Conservation (phyloP, 1,140 invertebrate species). For the Ladona fulva region DNA sequence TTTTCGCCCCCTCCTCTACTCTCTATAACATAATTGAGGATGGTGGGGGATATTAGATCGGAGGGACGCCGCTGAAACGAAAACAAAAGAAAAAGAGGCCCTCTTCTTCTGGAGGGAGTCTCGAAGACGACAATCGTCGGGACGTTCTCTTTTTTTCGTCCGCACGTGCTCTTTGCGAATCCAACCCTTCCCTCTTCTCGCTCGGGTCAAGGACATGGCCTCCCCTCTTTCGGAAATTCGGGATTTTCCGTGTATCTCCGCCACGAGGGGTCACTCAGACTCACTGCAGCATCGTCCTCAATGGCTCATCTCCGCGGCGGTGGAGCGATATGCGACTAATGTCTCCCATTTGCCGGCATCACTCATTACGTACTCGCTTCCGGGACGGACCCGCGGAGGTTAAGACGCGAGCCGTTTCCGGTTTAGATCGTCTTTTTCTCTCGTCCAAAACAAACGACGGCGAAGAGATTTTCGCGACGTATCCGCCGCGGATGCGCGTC, state of each 20-base stretch:
- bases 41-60: not conserved
- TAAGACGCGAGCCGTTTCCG: not conserved
- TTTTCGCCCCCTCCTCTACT: too few species aligned
- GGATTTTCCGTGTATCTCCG: too few species aligned
- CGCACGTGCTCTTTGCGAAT: not conserved
- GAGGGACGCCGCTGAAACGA: too few species aligned
- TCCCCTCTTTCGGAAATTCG: not conserved
- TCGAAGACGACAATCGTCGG: not conserved
- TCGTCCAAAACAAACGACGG: too few species aligned
- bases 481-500: too few species aligned
- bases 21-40: too few species aligned
- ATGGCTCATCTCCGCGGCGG: not conserved
- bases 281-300: not conserved
- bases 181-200: not conserved
- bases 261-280: too few species aligned
- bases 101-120: not conserved
- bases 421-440: not conserved
- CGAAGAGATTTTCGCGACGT: too few species aligned
- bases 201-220: not conserved
- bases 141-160: not conserved
- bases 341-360: not conserved
- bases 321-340: not conserved
- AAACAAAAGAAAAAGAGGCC: not conserved
- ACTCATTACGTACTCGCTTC: not conserved
- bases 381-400: not conserved